Percentiles rank a stretch among this genome's conserved stretches.
phyloP scores from a whole-genome alignment of 2,888 invertebrate genomes.

The Spilosoma lubricipeda region DNA sequence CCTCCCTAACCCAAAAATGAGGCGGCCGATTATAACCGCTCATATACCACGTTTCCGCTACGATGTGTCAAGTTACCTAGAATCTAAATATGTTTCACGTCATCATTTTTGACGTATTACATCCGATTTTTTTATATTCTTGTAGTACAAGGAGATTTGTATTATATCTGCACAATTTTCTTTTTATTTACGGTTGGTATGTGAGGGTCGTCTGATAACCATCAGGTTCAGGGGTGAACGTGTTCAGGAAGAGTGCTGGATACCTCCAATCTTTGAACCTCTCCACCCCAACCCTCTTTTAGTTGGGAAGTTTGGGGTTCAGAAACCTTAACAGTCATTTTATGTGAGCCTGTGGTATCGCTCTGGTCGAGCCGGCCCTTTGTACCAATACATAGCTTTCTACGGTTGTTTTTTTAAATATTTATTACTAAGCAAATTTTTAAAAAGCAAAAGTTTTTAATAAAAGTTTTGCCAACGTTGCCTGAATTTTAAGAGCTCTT shows the following conservation, averaged over 20 bases:
- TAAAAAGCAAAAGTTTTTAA: background rate
- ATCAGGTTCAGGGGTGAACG: too few species aligned
- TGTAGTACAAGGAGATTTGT: background rate
- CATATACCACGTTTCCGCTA: background rate
- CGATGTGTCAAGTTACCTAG: background rate
- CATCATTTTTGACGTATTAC: background rate
- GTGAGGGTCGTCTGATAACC: too few species aligned
- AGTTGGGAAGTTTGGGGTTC: too few species aligned
- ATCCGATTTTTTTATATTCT: background rate
- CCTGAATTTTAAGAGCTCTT: background rate
- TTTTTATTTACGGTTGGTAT: too few species aligned
- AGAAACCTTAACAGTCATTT: background rate
- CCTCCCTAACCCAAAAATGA: background rate
- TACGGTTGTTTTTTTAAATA: background rate
- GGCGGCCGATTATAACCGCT: background rate
- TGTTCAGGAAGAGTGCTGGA: too few species aligned
- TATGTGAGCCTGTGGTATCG: background rate
- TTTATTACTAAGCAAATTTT: background rate
- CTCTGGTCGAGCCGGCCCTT: background rate
- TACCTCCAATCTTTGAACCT: too few species aligned
- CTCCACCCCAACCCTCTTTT: too few species aligned
- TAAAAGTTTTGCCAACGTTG: background rate
- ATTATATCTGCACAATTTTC: background rate
- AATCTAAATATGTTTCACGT: background rate
- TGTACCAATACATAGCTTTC: background rate